Percentiles rank a stretch among this genome's conserved stretches.
These are phyloP conservation scores for Heteractis magnifica DNA, from an alignment of 92 coral and sea anemone species.

Conservation along the genomic window DNA sequence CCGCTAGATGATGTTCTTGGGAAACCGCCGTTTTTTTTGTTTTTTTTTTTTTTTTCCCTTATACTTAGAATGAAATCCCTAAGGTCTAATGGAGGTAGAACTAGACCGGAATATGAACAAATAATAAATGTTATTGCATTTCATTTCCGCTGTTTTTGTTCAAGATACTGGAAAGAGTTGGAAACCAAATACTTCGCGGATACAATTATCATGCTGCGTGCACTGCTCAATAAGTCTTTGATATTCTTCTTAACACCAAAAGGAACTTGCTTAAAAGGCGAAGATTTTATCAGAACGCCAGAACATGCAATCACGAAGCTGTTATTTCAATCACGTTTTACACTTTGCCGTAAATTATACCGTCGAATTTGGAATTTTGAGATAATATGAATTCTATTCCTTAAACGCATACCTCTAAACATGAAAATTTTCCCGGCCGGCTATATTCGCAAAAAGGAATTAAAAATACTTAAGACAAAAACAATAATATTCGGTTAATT, in stretches of 20 bases:
- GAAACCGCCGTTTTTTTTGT: no score
- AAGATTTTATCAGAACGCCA: no score
- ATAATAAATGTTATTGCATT: neutral
- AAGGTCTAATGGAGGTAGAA: neutral
- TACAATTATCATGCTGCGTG: neutral
- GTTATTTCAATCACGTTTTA: no score
- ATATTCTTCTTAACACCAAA: neutral
- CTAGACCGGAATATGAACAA: neutral
- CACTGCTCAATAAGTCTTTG: neutral
- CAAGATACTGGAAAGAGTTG: neutral
- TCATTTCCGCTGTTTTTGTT: slow-evolving; percentile 3
- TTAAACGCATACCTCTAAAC: no score
- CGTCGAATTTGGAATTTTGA: no score
- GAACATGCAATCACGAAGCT: no score
- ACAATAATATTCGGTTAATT: no score
- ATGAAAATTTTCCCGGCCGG: no score
- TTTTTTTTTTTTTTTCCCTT: neutral
- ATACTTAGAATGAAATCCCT: neutral
- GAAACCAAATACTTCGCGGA: neutral
- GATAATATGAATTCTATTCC: no score
- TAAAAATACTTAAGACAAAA: no score
- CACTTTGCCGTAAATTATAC: no score
- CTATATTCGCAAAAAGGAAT: no score
- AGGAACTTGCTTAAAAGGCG: neutral
- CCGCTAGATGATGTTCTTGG: neutral